Conservation (phyloP, 2,113 vertebrate species). For the Hepsetus odoe region DNA sequence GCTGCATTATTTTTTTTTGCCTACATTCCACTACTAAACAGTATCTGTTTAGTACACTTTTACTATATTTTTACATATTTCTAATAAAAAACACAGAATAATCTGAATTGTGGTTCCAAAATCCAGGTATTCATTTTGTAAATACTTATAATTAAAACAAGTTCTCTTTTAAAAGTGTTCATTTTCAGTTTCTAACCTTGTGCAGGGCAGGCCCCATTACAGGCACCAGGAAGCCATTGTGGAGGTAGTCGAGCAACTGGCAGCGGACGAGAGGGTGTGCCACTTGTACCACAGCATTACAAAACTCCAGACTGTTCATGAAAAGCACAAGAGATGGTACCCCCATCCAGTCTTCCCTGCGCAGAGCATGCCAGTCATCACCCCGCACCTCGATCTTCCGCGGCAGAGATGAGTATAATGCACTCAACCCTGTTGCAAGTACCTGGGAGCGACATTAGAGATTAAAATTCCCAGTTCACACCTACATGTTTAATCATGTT, state of each 20-base stretch:
- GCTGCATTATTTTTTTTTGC: too few species aligned
- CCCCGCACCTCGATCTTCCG: conserved; percentile 93
- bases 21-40: too few species aligned
- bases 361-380: conserved; percentile 94
- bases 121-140: too few species aligned
- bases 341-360: conserved; percentile 91
- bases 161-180: too few species aligned
- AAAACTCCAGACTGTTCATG: conserved; percentile 98
- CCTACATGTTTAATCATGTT: too few species aligned
- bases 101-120: too few species aligned
- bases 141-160: too few species aligned
- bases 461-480: background rate
- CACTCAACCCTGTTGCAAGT: conserved; percentile 93
- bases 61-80: too few species aligned
- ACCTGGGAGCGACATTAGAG: conserved; percentile 73
- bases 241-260: conserved; percentile 93
- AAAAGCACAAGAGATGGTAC: conserved; percentile 92
- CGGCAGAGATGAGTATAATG: conserved; percentile 94
- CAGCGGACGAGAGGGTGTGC: conserved; percentile 90
- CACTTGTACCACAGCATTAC: conserved; percentile 95
- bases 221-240: conserved; percentile 94
- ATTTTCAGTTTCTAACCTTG: conserved; percentile 78
- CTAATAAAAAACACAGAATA: too few species aligned
- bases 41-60: too few species aligned
- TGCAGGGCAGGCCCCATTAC: conserved; percentile 95